phyloP scores from a whole-genome alignment of 1,140 invertebrate genomes.

The Cyphomyrmex costatus region DNA sequence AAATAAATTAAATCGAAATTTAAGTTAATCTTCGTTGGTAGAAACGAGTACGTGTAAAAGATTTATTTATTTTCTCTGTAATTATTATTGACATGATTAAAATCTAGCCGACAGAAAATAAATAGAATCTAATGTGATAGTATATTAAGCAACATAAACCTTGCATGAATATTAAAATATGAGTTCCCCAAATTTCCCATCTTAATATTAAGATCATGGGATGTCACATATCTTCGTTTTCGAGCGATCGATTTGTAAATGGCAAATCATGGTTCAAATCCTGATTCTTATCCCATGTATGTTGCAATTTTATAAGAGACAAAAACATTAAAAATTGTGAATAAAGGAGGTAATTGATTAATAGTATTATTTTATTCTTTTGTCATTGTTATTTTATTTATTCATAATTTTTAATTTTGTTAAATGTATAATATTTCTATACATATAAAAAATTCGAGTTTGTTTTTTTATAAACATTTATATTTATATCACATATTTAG shows the following conservation, averaged over 20 bases:
- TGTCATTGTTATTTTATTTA: background rate
- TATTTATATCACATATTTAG: background rate
- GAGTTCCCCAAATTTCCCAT: background rate
- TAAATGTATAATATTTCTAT: background rate
- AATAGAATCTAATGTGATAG: background rate
- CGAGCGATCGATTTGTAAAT: too few species aligned
- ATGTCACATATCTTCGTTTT: too few species aligned
- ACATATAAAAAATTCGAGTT: background rate
- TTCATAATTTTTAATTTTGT: background rate
- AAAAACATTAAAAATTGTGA: too few species aligned
- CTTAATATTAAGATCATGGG: too few species aligned
- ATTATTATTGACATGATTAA: constrained; percentile 25
- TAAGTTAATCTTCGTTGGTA: too few species aligned
- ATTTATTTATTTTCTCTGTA: background rate
- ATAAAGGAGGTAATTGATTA: too few species aligned
- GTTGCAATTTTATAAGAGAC: too few species aligned
- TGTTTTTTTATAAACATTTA: background rate
- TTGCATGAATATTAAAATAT: background rate
- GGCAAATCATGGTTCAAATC: too few species aligned
- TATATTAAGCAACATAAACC: background rate
- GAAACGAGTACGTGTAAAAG: background rate
- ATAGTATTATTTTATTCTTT: background rate
- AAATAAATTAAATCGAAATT: too few species aligned
- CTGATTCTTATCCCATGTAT: too few species aligned
- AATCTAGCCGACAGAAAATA: background rate